A percentile compares a stretch with the other conserved stretches of the same genome.
Conservation (phyloP, 2,797 vertebrate species). For the Borostomias antarcticus region DNA sequence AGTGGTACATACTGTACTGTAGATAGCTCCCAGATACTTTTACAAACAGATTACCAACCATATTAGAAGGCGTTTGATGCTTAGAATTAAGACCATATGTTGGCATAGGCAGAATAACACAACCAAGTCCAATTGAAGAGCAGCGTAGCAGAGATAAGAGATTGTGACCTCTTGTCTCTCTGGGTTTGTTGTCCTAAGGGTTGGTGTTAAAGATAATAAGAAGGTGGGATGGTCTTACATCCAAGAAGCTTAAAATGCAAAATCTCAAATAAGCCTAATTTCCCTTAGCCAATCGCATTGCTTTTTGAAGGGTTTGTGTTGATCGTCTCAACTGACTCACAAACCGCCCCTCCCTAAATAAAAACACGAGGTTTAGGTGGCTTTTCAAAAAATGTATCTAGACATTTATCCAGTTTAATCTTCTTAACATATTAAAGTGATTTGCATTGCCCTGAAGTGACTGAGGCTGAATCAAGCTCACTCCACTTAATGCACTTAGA, state of each 20-base stretch:
- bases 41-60: conserved; percentile 44
- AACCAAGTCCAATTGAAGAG: conserved; percentile 68
- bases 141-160: conserved; percentile 58
- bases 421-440: conserved; percentile 89
- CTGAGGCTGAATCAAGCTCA: conserved; percentile 77
- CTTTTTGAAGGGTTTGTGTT: conserved; percentile 76
- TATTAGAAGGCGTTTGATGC: conserved; percentile 50
- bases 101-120: conserved; percentile 68
- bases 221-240: conserved; percentile 85
- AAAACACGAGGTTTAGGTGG: conserved; percentile 85
- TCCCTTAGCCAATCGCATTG: conserved; percentile 74
- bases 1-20: conserved; percentile 34
- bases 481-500: conserved; percentile 78
- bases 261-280: conserved; percentile 85
- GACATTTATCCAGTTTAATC: conserved; percentile 90
- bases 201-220: conserved; percentile 82
- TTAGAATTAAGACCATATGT: conserved; percentile 55
- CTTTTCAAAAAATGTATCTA: conserved; percentile 83
- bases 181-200: conserved; percentile 79
- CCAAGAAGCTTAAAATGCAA: conserved; percentile 85
- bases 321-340: conserved; percentile 83
- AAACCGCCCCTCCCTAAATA: conserved; percentile 75
- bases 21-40: conserved; percentile 34
- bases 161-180: conserved; percentile 73
- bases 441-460: conserved; percentile 84